phyloP scores from a whole-genome alignment of 92 coral and sea anemone genomes.

The Virgularia gustaviana region DNA sequence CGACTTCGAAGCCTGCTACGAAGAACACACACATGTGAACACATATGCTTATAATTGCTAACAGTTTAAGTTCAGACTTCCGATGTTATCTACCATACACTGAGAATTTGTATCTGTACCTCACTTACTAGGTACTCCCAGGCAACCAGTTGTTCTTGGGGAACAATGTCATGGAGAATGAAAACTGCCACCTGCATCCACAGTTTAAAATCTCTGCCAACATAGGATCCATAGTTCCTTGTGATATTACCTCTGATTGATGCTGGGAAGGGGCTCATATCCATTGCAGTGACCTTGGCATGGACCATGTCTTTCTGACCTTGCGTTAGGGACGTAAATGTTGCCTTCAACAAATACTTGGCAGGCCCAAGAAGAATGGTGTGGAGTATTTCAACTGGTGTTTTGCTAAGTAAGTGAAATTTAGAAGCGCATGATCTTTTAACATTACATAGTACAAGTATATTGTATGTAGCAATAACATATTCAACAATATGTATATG shows the following conservation, averaged over 20 bases:
- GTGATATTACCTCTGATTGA: conserved; percentile 20
- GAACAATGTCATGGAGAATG: conserved; percentile 3
- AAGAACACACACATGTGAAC: too few relatives aligned
- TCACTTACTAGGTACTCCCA: conserved; percentile 13
- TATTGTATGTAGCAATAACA: background rate
- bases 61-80: too few relatives aligned
- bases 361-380: conserved; percentile 10
- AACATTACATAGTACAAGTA: background rate
- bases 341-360: too few relatives aligned
- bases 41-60: too few relatives aligned
- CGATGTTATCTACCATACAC: too few relatives aligned
- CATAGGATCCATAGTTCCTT: conserved; percentile 21
- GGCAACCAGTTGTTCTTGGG: background rate
- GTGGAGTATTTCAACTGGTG: too few relatives aligned
- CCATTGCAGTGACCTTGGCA: conserved; percentile 4
- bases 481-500: background rate
- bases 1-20: too few relatives aligned
- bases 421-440: background rate
- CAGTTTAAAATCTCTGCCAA: conserved; percentile 28
- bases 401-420: background rate
- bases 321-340: background rate
- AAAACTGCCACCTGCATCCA: conserved; percentile 29
- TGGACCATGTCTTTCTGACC: conserved; percentile 4
- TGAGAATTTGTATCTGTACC: too few relatives aligned
- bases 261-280: conserved; percentile 14